Evolutionary conservation across 2,888 invertebrate species (phyloP), one percentile per base, ranked within the genome.

Genomic region (Alitta virens): DNA sequence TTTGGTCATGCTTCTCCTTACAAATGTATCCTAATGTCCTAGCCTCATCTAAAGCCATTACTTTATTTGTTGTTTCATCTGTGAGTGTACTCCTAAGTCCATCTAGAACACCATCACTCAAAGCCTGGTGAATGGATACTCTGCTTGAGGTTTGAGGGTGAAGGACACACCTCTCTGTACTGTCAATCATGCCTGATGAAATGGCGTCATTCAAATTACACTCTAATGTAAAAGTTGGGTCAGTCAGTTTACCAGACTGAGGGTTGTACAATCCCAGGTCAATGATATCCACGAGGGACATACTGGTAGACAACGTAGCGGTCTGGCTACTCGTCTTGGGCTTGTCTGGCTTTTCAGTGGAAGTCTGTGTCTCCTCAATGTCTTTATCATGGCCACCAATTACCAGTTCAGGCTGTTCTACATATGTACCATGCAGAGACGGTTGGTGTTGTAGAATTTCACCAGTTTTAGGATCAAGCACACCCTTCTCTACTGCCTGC

Each of bases 401-500:
- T 7, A 33, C 33, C 12, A 33, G 12, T 33, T 33, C 33, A 33
- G 33, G 33, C 12, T 33, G 33, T 7, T 33, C 33, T 7, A 33
- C 33, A 33, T 33, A 33, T 5, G 33, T 33, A 12, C 33, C 33
- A 33, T 33, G 33, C 5, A 33, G 33, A 33, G 33, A 7, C 12
- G 46, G 21, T 16, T 46, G n/a, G n/a, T n/a, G 46, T 7, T 46
- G 46, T 5, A 9, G 18, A 16, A 46, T 18, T 46, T 18, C n/a
- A 3, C 90, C 90, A 51, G 74, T 73, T 68, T 89, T 87, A 1
- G 88, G 85, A 83, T 93, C 92, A 65, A 94, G 79, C 64, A 94
- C 86, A 60, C 92, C 92, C 66, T 90, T 86, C 56, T 88, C 86
- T 38, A 95, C 85, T 0, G 94, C 95, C 83, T 93, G 88, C 60